Percentiles rank a stretch among this genome's conserved stretches.
phyloP scores from a whole-genome alignment of 2,797 vertebrate genomes.

The Rhincodon typus region DNA sequence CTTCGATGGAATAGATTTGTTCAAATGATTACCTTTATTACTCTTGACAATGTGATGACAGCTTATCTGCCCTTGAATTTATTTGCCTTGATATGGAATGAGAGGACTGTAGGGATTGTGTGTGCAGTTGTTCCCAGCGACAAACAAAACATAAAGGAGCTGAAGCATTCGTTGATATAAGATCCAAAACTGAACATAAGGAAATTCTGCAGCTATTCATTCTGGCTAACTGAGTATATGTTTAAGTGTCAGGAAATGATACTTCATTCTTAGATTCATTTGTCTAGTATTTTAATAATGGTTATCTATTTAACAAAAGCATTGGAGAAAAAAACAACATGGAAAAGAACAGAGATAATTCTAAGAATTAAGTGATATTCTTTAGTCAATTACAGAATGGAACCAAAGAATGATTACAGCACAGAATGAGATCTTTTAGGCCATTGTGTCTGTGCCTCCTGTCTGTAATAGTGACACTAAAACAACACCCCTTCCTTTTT shows the following conservation, averaged over 20 bases:
- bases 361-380: not conserved
- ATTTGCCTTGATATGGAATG: not conserved
- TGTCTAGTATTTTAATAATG: not conserved
- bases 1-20: not conserved
- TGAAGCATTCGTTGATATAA: not conserved
- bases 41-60: not conserved
- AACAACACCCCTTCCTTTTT: no score
- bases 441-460: no score
- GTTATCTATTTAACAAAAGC: not conserved
- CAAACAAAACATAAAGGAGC: not conserved
- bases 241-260: not conserved
- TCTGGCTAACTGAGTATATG: not conserved
- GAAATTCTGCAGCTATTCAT: not conserved
- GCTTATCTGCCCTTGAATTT: not conserved
- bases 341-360: not conserved
- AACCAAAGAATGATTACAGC: no score
- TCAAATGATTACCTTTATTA: not conserved
- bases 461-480: no score
- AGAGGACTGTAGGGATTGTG: not conserved
- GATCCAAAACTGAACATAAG: not conserved
- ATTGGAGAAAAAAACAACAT: not conserved
- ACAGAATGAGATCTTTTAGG: no score
- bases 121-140: not conserved
- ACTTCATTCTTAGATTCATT: not conserved
- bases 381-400: not conserved